These are phyloP conservation scores for Sminthopsis crassicaudata DNA, from an alignment of 2,113 vertebrate species.

Conservation along the genomic window DNA sequence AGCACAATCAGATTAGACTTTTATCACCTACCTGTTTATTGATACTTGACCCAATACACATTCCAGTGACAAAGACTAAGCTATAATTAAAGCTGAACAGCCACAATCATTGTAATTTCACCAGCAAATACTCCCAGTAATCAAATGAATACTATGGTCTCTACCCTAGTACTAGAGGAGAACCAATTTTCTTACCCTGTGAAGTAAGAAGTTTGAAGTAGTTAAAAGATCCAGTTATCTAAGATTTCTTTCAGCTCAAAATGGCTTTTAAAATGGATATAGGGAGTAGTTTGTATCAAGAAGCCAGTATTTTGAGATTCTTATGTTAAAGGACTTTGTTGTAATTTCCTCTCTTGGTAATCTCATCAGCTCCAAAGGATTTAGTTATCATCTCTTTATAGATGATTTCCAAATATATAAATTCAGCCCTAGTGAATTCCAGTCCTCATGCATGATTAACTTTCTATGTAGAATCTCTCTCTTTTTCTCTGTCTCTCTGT, in stretches of 20 bases:
- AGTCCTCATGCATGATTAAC: too few species aligned
- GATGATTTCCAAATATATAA: background rate
- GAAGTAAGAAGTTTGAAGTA: background rate
- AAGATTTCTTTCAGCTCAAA: background rate
- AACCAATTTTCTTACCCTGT: background rate
- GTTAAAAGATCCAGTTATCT: background rate
- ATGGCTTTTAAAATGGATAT: background rate
- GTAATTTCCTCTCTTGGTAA: background rate
- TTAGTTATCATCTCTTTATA: background rate
- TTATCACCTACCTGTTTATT: background rate
- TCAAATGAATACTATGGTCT: background rate
- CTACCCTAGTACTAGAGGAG: background rate
- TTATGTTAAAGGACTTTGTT: background rate
- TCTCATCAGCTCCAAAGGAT: background rate
- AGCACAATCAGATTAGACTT: background rate
- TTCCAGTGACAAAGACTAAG: background rate
- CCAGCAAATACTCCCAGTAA: background rate
- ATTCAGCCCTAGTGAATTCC: background rate
- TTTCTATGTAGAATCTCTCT: background rate
- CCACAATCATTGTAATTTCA: background rate
- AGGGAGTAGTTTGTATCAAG: background rate
- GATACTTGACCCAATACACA: background rate
- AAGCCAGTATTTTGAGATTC: background rate
- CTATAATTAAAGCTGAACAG: background rate
- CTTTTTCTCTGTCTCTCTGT: background rate